These are phyloP conservation scores for Natrix natrix DNA, from an alignment of 2,797 vertebrate genomes.

Conservation along the genomic window DNA sequence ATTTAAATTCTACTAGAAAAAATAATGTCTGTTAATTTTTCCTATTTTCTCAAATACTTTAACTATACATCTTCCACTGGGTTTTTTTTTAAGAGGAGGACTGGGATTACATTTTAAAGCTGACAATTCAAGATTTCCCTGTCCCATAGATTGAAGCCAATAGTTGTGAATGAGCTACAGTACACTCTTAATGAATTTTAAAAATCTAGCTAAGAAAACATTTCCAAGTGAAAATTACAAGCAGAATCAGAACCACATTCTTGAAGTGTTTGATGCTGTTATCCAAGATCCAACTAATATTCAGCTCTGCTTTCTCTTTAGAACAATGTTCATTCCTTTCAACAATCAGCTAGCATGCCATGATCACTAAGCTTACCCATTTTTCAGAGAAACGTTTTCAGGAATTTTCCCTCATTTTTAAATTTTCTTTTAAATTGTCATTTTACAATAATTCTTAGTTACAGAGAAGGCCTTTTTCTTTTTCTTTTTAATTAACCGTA, in stretches of 20 bases:
- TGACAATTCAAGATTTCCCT: neutral
- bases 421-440: neutral
- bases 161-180: neutral
- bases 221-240: neutral
- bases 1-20: neutral
- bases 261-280: neutral
- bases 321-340: neutral
- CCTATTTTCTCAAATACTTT: neutral
- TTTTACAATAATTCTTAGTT: too few relatives aligned
- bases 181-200: neutral
- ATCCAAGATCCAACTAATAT: neutral
- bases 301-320: neutral
- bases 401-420: neutral
- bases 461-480: neutral
- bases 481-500: neutral
- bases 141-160: neutral
- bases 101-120: neutral
- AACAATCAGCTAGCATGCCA: neutral
- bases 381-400: neutral
- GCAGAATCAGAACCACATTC: neutral
- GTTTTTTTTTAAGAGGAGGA: neutral
- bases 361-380: neutral
- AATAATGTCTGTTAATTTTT: neutral
- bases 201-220: neutral
- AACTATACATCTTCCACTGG: neutral